phyloP scores from a whole-genome alignment of 2,113 vertebrate species.

The Neotoma lepida region DNA sequence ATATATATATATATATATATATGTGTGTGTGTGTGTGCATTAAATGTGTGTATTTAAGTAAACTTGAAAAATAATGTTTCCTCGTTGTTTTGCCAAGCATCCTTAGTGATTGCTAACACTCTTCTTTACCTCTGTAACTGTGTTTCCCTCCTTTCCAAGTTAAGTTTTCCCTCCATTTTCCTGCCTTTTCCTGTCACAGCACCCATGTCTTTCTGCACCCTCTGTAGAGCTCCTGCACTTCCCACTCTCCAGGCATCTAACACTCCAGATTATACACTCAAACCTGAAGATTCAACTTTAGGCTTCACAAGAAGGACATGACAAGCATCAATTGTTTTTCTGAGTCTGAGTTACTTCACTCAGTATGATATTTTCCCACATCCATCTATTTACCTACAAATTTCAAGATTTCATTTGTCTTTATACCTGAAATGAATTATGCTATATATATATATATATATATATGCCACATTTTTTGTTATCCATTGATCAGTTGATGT shows the following conservation, averaged over 20 bases:
- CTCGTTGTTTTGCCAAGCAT: background rate
- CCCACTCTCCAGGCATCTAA: background rate
- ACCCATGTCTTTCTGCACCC: background rate
- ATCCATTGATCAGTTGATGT: background rate
- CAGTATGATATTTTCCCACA: background rate
- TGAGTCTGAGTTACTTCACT: background rate
- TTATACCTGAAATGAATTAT: background rate
- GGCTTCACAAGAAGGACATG: background rate
- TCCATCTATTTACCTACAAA: background rate
- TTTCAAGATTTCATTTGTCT: background rate
- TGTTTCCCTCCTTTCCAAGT: background rate
- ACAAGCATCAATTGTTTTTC: background rate
- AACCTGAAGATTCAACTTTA: background rate
- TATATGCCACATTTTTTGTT: background rate
- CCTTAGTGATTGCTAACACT: background rate
- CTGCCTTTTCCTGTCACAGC: background rate
- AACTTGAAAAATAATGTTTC: background rate
- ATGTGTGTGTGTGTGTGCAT: background rate
- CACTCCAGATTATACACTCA: background rate
- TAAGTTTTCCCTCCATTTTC: background rate
- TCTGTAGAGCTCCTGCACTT: background rate
- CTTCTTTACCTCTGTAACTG: background rate
- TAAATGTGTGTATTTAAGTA: background rate
- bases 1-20: too few species aligned
- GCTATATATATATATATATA: background rate